Percentiles rank a stretch among this genome's conserved stretches.
These are phyloP conservation scores for Leptobrachium leishanense DNA, from an alignment of 2,113 vertebrate genomes.

Conservation along the genomic window DNA sequence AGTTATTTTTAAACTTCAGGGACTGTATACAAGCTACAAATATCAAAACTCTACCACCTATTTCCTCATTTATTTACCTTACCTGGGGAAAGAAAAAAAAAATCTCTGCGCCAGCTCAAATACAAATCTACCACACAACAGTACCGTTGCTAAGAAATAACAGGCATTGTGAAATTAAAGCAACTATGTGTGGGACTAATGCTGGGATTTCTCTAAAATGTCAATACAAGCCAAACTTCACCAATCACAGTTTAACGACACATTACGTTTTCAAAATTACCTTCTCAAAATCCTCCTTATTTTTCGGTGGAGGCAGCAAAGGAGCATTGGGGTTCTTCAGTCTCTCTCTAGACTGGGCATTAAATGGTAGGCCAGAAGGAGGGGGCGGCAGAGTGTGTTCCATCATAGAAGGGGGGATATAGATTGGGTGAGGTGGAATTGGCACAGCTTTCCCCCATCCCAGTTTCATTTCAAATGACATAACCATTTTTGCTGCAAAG, in stretches of 20 bases:
- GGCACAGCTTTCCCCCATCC: slow-evolving; percentile 99
- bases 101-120: too few relatives aligned
- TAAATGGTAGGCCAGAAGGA: slow-evolving; percentile 97
- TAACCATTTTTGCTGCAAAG: slow-evolving; percentile 92
- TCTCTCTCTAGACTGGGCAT: slow-evolving; percentile 93
- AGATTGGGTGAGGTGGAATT: slow-evolving; percentile 97
- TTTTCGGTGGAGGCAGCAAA: slow-evolving; percentile 92
- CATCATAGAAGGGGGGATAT: slow-evolving; percentile 99
- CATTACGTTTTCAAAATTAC: slow-evolving; percentile 80
- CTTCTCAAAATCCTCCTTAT: slow-evolving; percentile 99
- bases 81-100: too few relatives aligned
- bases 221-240: too few relatives aligned
- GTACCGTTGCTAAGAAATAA: too few relatives aligned
- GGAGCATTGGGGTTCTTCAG: slow-evolving; percentile 95
- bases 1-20: too few relatives aligned
- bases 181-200: too few relatives aligned
- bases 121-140: too few relatives aligned
- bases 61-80: too few relatives aligned
- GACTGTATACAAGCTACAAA: too few relatives aligned
- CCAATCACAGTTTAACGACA: slow-evolving; percentile 40
- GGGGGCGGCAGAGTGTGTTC: slow-evolving; percentile 96
- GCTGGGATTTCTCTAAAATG: too few relatives aligned
- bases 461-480: slow-evolving; percentile 99
- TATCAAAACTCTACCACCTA: too few relatives aligned
- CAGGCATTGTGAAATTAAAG: too few relatives aligned